Evolutionary conservation across 1,140 invertebrate genomes (phyloP).

Genomic region (Brachionus paranguensis): DNA sequence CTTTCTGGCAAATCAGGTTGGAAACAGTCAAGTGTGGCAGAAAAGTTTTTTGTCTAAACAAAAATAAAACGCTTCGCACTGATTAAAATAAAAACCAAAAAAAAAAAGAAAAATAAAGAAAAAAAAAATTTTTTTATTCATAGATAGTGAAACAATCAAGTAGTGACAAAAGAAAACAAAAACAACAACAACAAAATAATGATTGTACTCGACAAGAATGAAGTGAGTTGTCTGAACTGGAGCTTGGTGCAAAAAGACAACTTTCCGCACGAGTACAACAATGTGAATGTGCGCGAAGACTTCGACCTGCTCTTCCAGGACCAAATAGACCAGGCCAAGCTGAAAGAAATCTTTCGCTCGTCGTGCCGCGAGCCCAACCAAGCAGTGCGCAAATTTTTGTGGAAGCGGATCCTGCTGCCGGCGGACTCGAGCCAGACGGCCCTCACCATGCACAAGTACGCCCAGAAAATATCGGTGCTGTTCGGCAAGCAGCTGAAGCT

Average conservation of each 20-base stretch:
- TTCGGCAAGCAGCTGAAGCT: slow-evolving; percentile 22
- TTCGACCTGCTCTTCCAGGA: slow-evolving; percentile 3
- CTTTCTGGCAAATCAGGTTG: not conserved
- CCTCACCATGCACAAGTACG: slow-evolving; percentile 1
- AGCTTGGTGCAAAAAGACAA: not conserved
- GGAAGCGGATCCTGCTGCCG: slow-evolving; percentile 26
- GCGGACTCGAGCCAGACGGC: not conserved
- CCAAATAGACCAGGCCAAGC: not conserved
- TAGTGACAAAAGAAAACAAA: not conserved
- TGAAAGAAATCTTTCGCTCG: not conserved
- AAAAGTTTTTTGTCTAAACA: not conserved
- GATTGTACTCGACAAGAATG: not conserved
- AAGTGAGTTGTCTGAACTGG: slow-evolving; percentile 4
- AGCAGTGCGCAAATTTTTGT: slow-evolving; percentile 10
- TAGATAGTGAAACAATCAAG: not conserved
- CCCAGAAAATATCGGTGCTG: not conserved
- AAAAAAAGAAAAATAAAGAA: too few species aligned
- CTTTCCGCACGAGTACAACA: not conserved
- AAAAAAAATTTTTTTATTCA: not conserved
- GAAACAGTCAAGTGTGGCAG: not conserved
- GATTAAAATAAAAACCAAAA: not conserved
- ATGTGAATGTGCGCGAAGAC: slow-evolving; percentile 9
- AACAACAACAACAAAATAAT: not conserved
- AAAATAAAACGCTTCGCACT: not conserved
- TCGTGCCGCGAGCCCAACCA: not conserved